These are phyloP conservation scores for Dermatophagoides farinae DNA, from an alignment of 1,140 invertebrate species.

Conservation along the genomic window DNA sequence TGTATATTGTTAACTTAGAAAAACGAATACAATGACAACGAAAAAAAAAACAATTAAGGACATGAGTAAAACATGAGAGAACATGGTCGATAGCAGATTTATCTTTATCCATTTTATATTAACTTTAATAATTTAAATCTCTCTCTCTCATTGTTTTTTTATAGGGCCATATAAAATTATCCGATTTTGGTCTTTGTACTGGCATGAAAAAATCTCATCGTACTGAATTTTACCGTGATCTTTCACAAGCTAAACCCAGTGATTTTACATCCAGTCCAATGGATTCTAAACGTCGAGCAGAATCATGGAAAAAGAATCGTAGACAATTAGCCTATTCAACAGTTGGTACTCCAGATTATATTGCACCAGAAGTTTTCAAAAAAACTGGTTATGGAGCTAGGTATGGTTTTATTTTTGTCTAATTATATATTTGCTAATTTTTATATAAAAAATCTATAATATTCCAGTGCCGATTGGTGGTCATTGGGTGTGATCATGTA, in stretches of 20 bases:
- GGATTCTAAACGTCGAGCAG: slow-evolving; percentile 87
- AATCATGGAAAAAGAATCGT: slow-evolving; percentile 91
- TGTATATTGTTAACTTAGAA: too few relatives aligned
- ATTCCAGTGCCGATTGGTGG: slow-evolving; percentile 90
- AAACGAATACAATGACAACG: too few relatives aligned
- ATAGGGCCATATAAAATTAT: slow-evolving; percentile 88
- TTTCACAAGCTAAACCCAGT: slow-evolving; percentile 83
- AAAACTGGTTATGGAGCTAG: slow-evolving; percentile 65
- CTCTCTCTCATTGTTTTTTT: too few relatives aligned
- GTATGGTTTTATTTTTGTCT: not conserved
- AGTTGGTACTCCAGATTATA: slow-evolving; percentile 98
- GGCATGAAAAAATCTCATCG: slow-evolving; percentile 96
- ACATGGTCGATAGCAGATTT: too few relatives aligned
- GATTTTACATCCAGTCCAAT: slow-evolving; percentile 64
- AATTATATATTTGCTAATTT: not conserved
- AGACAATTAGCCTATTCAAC: slow-evolving; percentile 68
- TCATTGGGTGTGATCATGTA: slow-evolving; percentile 99
- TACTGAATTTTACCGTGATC: slow-evolving; percentile 96
- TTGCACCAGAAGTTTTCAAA: slow-evolving; percentile 90
- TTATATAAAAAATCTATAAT: not conserved
- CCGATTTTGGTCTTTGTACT: slow-evolving; percentile 96
- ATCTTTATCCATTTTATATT: not conserved
- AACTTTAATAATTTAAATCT: too few relatives aligned
- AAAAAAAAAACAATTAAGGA: too few relatives aligned
- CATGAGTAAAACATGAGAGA: too few relatives aligned